These are phyloP conservation scores for Sialia sialis DNA, from an alignment of 2,113 vertebrate genomes.

Conservation along the genomic window DNA sequence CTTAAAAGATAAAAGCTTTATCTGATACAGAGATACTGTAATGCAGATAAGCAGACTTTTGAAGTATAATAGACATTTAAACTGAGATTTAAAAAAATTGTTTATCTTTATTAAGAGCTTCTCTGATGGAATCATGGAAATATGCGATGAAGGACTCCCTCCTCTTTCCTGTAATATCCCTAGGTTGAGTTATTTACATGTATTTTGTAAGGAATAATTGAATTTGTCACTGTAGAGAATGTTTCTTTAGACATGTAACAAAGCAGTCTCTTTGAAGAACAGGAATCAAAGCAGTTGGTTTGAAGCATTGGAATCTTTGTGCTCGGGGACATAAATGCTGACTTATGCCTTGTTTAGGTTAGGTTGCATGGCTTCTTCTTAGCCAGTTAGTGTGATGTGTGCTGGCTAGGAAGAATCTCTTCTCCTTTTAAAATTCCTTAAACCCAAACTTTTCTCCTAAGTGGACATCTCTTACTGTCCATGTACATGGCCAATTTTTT, in stretches of 20 bases:
- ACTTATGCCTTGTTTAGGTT: neutral
- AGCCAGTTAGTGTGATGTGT: neutral
- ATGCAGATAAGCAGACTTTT: neutral
- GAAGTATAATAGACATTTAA: neutral
- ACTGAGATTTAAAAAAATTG: neutral
- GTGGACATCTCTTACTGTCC: neutral
- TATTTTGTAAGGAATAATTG: neutral
- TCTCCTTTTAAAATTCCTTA: neutral
- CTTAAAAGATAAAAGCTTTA: neutral
- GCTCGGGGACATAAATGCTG: neutral
- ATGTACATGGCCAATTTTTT: neutral
- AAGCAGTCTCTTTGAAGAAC: neutral
- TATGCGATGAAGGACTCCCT: rapidly evolving
- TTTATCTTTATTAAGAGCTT: neutral
- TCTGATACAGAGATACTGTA: neutral
- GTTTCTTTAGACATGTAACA: neutral
- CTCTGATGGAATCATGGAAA: neutral
- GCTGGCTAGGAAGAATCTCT: neutral
- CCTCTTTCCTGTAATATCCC: neutral
- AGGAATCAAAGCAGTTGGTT: neutral
- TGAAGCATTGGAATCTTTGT: neutral
- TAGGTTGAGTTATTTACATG: neutral
- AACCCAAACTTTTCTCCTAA: neutral
- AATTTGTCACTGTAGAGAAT: neutral
- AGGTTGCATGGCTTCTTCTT: neutral